Evolutionary conservation across 2,113 vertebrate species (phyloP), one percentile per base, ranked within the genome.

Genomic region (Pogonocichla stellata): DNA sequence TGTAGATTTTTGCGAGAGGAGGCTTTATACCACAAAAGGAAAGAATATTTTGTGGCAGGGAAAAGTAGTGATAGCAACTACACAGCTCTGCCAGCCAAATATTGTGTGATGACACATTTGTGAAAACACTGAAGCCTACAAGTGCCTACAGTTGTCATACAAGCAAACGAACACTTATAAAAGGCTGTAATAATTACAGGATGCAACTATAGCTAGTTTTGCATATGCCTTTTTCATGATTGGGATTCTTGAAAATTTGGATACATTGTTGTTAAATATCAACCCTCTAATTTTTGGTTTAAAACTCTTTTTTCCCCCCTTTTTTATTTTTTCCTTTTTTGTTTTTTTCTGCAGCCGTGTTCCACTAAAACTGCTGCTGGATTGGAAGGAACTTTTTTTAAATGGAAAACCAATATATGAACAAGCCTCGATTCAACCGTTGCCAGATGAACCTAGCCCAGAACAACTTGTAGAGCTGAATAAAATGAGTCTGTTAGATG

Each of bases 361-460:
- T 97, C 99, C 99, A 66, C 51, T 61, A 47, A 99, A 99, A 95
- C 26, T 98, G 96, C 98, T 99, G 97, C 92, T 92, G 83, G 98
- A 99, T 84, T 99, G 99, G 99, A 99, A 99, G 97, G 98, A 99
- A 86, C 75, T 99, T 29, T 98, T 99, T 97, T 93, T 98, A 51
- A 95, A 89, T 36, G 99, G 98, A 79, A 96, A 98, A 69, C 98
- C 99, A 48, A 96, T 99, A 56, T 99, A 99, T 89, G 98, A 98
- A 34, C 96, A 97, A 96, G 82, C 95, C 19, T 96, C 93, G 38
- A 29, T 97, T 86, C 96, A 97, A 24, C 43, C 85, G 23, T 51
- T 95, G 9, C 65, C 92, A 48, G 25, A 73, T 29, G 93, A 97
- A 12, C 92, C 95, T 28, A 96, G 90, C 56, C 73, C 95, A 83